phyloP scores from a whole-genome alignment of 2,888 invertebrate species.

The Orthonychiurus folsomi region DNA sequence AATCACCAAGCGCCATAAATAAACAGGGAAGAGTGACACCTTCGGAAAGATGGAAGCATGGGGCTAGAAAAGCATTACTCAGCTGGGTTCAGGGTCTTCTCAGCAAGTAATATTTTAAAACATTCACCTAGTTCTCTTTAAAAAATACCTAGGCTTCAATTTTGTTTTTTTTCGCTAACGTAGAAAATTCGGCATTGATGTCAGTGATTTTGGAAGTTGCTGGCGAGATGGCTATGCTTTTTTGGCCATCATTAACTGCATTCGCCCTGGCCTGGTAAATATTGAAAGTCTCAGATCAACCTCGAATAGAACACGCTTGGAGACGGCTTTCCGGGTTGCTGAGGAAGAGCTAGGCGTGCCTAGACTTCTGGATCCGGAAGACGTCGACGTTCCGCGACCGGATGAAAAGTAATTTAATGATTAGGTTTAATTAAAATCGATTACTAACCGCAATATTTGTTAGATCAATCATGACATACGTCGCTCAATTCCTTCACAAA shows the following conservation, averaged over 20 bases:
- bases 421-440: no score
- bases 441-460: no score
- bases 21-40: conserved; percentile 42
- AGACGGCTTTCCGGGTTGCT: conserved; percentile 87
- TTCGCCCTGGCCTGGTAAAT: conserved; percentile 84
- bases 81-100: conserved; percentile 91
- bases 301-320: conserved; percentile 71
- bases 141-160: neutral
- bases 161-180: neutral
- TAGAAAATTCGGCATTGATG: conserved; percentile 6
- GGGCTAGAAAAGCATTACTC: conserved; percentile 80
- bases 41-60: conserved; percentile 66
- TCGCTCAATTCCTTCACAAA: conserved; percentile 93
- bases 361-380: conserved; percentile 83
- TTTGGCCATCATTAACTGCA: conserved; percentile 87
- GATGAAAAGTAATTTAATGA: no score
- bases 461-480: conserved; percentile 97
- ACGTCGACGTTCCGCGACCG: conserved; percentile 89
- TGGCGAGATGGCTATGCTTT: conserved; percentile 96
- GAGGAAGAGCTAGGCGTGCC: conserved; percentile 86
- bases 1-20: conserved; percentile 31
- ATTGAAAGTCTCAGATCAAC: conserved; percentile 68
- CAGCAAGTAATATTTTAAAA: conserved; percentile 55
- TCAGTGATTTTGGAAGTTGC: conserved; percentile 65
- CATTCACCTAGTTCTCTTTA: neutral